Base-by-base conservation (phyloP, 2,888 invertebrate genomes). In the Troides helena region DNA sequence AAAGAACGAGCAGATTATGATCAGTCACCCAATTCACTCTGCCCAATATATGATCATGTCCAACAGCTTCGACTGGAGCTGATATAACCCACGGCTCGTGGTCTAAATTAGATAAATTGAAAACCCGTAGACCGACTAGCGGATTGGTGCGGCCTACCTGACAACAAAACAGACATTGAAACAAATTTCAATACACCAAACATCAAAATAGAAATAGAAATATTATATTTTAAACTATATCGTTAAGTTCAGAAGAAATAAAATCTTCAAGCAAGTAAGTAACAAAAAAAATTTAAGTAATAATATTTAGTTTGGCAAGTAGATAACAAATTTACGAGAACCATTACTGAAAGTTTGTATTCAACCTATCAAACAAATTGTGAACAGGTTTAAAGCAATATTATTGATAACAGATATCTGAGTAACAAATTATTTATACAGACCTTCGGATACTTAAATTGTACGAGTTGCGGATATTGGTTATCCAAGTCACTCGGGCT, bases 371-470 rank as follows among this genome's bases (percentile, higher is more conserved):
- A 30, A 30, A 30, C 30, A 30, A 30, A 3, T 30, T 30, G 30
- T 30, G 30, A 30, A 30, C 30, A 30, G 4, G 30, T 30, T 30
- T 30, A 30, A 30, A 30, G 30, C 30, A 3, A 30, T 3, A 30
- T 30, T 25, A 25, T 25, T 25, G 25, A 30, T 30, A 30, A 30
- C 30, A 18, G 6, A 53, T 53, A 53, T 53, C n/a, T 5, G n/a
- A n/a, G 7, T 18, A 53, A 53, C 7, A 62, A 39, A 53, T 43
- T 18, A 8, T 18, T 36, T 39, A 61, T 59, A 82, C 87, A 75
- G 85, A 95, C 96, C 94, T 97, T 97, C 8, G 97, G 97, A 87
- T 97, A 97, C 79, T 95, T 95, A 71, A 97, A 94, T 61, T 93
- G 86, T 21, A 95, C 88, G 71, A 94, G 87, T 68, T 93, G 85